Conservation (phyloP, 2,888 invertebrate species). For the Zhengitettix transpicula region DNA sequence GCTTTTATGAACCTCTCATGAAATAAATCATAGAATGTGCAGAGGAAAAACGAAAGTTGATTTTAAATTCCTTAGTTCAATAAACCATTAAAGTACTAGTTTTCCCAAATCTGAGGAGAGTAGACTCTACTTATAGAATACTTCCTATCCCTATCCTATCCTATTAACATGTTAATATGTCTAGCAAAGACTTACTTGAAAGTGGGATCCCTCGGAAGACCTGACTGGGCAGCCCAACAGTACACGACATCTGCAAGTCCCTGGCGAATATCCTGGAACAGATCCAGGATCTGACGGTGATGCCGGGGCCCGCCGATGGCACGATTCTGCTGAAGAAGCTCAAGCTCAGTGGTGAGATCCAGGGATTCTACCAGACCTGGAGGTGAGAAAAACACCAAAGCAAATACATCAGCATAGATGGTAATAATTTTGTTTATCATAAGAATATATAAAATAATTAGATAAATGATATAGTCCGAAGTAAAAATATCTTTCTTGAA, state of each 20-base stretch:
- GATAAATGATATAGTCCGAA: too few relatives aligned
- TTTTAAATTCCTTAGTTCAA: too few relatives aligned
- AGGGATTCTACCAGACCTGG: slow-evolving; percentile 34
- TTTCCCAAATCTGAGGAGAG: too few relatives aligned
- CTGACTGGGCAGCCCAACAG: slow-evolving; percentile 59
- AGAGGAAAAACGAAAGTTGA: not conserved
- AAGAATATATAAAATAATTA: not conserved
- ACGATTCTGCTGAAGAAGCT: slow-evolving; percentile 65
- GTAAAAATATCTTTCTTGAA: too few relatives aligned
- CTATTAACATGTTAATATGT: too few relatives aligned
- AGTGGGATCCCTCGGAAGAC: slow-evolving; percentile 47
- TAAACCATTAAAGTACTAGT: too few relatives aligned
- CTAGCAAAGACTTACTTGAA: slow-evolving; percentile 1
- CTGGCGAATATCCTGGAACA: slow-evolving; percentile 58
- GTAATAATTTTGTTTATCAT: not conserved
- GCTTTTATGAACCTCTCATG: too few relatives aligned
- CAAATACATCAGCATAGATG: not conserved
- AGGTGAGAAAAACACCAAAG: not conserved
- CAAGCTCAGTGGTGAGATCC: slow-evolving; percentile 47
- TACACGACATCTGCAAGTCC: slow-evolving; percentile 58
- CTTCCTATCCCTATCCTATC: too few relatives aligned
- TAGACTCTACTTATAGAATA: too few relatives aligned
- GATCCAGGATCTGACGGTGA: slow-evolving; percentile 56
- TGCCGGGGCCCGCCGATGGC: slow-evolving; percentile 80
- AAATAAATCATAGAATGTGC: not conserved